A percentile compares a stretch with the other conserved stretches of the same genome.
phyloP scores from a whole-genome alignment of 2,888 invertebrate species.

The Philhelius pedissequus region DNA sequence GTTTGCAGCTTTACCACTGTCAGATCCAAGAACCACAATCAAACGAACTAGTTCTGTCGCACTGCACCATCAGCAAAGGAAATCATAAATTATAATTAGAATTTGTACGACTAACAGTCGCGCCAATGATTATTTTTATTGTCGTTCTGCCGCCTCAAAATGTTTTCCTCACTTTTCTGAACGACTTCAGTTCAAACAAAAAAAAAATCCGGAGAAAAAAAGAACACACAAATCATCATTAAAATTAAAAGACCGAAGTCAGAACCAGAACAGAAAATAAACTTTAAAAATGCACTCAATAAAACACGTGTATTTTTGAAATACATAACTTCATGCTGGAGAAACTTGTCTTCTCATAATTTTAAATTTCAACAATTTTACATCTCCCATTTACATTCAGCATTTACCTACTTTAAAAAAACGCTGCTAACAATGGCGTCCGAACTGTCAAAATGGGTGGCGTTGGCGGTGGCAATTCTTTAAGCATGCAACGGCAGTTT shows the following conservation, averaged over 20 bases:
- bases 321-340: not conserved
- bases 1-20: not conserved
- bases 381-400: not conserved
- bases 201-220: slow-evolving; percentile 11
- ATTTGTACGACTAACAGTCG: slow-evolving; percentile 63
- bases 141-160: slow-evolving; percentile 57
- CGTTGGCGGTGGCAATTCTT: slow-evolving; percentile 18
- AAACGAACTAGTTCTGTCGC: not conserved
- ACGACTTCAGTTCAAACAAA: slow-evolving; percentile 33
- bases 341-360: slow-evolving; percentile 28
- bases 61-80: slow-evolving; percentile 45
- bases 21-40: not conserved
- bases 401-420: not conserved
- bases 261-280: not conserved
- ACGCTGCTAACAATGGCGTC: slow-evolving; percentile 26
- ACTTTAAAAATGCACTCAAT: slow-evolving; percentile 21
- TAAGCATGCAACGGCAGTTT: slow-evolving; percentile 53
- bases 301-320: slow-evolving; percentile 17
- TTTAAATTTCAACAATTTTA: not conserved
- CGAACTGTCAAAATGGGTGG: slow-evolving; percentile 23
- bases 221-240: slow-evolving; percentile 11
- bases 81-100: slow-evolving; percentile 68
- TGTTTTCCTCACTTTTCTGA: slow-evolving; percentile 30
- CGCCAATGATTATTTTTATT: slow-evolving; percentile 66
- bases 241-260: not conserved